Evolutionary conservation across 2,113 vertebrate genomes (phyloP).

Genomic region (Suncus etruscus): DNA sequence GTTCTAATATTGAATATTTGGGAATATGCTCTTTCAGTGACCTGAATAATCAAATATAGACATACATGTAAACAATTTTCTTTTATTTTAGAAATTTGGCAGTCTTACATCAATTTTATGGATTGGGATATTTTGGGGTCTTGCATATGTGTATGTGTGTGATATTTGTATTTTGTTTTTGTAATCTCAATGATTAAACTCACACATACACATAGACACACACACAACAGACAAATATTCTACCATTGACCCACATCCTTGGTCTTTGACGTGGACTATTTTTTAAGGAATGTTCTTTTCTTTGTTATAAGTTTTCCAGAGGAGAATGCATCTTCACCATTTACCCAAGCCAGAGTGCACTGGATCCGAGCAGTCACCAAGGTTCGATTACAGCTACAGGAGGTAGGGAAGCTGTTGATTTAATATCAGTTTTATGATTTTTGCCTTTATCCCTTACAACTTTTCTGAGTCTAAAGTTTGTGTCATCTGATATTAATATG

Average conservation of each 20-base stretch:
- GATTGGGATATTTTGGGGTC: too few species aligned
- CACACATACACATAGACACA: too few species aligned
- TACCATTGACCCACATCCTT: too few species aligned
- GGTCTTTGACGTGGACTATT: slow-evolving; percentile 42
- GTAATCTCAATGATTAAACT: too few species aligned
- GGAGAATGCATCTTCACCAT: slow-evolving; percentile 88
- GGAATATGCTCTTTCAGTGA: slow-evolving; percentile 49
- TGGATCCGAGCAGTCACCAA: slow-evolving; percentile 98
- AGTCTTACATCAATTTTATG: slow-evolving; percentile 60
- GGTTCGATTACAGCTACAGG: slow-evolving; percentile 94
- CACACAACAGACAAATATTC: too few species aligned
- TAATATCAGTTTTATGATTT: slow-evolving; percentile 56
- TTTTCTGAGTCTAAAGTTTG: too few species aligned
- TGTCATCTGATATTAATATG: too few species aligned
- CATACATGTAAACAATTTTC: slow-evolving; percentile 55
- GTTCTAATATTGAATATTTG: slow-evolving; percentile 62
- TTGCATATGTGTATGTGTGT: too few species aligned
- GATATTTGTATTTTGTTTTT: too few species aligned
- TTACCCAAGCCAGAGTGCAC: slow-evolving; percentile 91
- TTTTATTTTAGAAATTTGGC: slow-evolving; percentile 66
- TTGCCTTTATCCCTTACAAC: slow-evolving; percentile 57
- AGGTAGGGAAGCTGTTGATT: slow-evolving; percentile 90
- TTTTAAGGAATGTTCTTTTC: slow-evolving; percentile 70
- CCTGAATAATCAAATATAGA: slow-evolving; percentile 57
- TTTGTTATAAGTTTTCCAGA: slow-evolving; percentile 82